Evolutionary conservation across 37 sponge, comb jelly and placozoan species (phyloP).

Genomic region (Diacarnus erythraeanus): DNA sequence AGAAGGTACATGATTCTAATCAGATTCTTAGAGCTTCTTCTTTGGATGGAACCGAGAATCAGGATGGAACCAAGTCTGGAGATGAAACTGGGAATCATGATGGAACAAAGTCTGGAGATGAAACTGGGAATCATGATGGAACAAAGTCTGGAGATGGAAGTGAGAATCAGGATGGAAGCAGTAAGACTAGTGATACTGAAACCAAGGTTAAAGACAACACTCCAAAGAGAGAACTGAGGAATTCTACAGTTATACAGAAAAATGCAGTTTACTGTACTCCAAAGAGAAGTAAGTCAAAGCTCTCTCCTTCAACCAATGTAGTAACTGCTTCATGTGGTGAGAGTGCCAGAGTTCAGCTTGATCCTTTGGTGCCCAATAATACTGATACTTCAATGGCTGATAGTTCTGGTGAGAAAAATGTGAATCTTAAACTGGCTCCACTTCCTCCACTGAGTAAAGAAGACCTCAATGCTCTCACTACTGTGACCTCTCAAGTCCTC

Average conservation of each 20-base stretch:
- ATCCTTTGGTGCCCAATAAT: neutral
- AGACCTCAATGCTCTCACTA: neutral
- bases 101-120: neutral
- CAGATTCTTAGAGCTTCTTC: too few species aligned
- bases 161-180: too few species aligned
- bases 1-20: too few species aligned
- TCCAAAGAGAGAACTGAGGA: neutral
- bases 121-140: neutral
- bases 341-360: neutral
- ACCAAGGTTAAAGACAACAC: too few species aligned
- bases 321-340: neutral
- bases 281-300: neutral
- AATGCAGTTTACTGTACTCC: neutral
- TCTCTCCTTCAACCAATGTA: neutral
- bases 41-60: too few species aligned
- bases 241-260: neutral
- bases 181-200: neutral
- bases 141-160: neutral
- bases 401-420: neutral
- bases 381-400: neutral
- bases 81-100: neutral
- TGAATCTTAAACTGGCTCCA: slow-evolving; percentile 22
- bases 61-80: neutral
- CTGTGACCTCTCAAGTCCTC: neutral
- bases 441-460: slow-evolving; percentile 21